Evolutionary conservation across 2,797 vertebrate species (phyloP), one percentile per base, ranked within the genome.

Genomic region (Perodicticus potto): DNA sequence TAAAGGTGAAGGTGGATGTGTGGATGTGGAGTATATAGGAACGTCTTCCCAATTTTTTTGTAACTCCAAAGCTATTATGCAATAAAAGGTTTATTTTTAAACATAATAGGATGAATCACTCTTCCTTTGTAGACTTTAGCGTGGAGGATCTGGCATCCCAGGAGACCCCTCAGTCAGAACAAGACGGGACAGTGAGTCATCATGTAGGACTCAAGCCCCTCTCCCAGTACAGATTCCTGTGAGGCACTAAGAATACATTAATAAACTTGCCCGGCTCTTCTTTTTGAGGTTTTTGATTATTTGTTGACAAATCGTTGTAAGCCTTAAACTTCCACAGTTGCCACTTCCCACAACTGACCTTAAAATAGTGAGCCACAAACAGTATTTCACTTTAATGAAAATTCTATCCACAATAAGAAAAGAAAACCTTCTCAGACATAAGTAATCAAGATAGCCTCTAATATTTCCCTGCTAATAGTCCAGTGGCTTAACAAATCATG

Each of bases 401-500:
- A 81, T n/a, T n/a, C n/a, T n/a, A 59, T 13, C 40, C 45, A 29
- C 1, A 3, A 27, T 34, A 16, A 94, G 69, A 76, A 92, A 84
- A 92, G 72, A 80, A 90, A 92, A 43, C 67, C n/a, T 69, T 86
- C 86, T 70, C 29, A 85, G 45, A 90, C 25, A 61, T 7, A 34
- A 61, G 25, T 72, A 45, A 67, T 49, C 85, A 63, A 82, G 34
- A 49, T 16, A 84, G 59, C 59, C 53, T 55, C 72, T 25, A 8
- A 20, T 49, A 49, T 81, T 92, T 87, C 67, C 70, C 40, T 4
- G 32, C n/a, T 32, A 29, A 70, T 22, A 6, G 1, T 25, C 59
- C 27, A 61, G 3, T 5, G 29, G 37, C 53, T 40, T 49, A 37
- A 88, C 55, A 37, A n/a, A 32, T 23, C 37, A 27, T 84, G 77